Evolutionary conservation across 2,797 vertebrate species (phyloP), one percentile per base, ranked within the genome.

Genomic region (Tadarida brasiliensis): DNA sequence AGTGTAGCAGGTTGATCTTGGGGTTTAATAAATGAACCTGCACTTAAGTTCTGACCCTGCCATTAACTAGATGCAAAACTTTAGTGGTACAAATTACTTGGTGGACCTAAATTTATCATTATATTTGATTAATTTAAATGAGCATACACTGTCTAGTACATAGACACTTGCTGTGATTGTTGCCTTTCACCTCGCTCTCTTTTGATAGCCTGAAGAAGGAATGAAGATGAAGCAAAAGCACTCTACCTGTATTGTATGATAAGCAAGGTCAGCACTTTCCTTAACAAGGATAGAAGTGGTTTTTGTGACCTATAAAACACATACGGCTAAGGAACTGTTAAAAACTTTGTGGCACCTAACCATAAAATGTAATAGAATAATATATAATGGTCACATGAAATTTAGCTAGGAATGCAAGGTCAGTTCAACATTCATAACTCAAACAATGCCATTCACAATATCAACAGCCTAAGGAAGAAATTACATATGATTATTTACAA

Each of bases 381-480:
- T 30, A 92, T 16, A 81, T 19, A 65, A 82, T 56, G 35, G 19
- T 39, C 63, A 78, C 26, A 33, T 59, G 47, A 28, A 20, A 77
- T 90, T 92, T 68, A 77, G 49, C 76, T 87, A 94, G 49, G 15
- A 73, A 70, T 30, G 17, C 22, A 74, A 93, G 26, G 26, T 51
- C 63, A 54, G 57, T 56, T 91, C 61, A 74, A n/a, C 61, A 93
- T 63, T 70, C 44, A 26, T 59, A 91, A 87, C n/a, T 83, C 39
- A 92, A 93, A 84, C 63, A 73, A 70, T 19, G 14, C 7, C 39
- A 84, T 30, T 68, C 26, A 87, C 59, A 67, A 20, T 59, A 67
- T 44, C 71, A 74, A 71, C 30, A 91, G 16, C 12, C 65, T 33
- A 83, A 94, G 26, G 6, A 84, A 96, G 39, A 90, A 96, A 70